Evolutionary conservation across 2,888 invertebrate species (phyloP).

Genomic region (Spodoptera exigua): DNA sequence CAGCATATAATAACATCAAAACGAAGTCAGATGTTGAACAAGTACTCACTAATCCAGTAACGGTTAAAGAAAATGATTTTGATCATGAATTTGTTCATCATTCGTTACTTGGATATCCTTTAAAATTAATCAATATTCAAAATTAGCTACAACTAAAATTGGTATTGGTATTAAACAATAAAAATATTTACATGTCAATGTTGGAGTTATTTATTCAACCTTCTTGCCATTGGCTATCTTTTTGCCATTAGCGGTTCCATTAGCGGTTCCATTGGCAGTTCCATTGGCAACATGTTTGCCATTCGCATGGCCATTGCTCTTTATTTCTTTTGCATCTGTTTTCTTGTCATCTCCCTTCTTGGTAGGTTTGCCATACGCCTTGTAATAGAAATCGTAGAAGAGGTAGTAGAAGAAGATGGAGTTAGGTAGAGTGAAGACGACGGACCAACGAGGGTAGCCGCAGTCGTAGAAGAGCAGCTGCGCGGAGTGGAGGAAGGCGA

Average conservation of each 20-base stretch:
- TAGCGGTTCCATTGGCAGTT: constrained; percentile 37
- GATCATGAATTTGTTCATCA: constrained; percentile 34
- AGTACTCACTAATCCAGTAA: constrained; percentile 43
- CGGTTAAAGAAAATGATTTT: constrained; percentile 10
- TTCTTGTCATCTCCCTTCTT: constrained; percentile 62
- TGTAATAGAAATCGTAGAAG: constrained; percentile 97
- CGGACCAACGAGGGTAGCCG: constrained; percentile 95
- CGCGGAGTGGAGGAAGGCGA: constrained; percentile 95
- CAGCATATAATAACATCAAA: constrained; percentile 25
- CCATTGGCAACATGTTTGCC: constrained; percentile 47
- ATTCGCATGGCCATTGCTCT: constrained; percentile 62
- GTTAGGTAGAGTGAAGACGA: constrained; percentile 95
- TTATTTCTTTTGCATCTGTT: constrained; percentile 47
- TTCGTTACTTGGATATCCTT: constrained; percentile 26
- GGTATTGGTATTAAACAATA: constrained; percentile 51
- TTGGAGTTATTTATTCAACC: constrained; percentile 46
- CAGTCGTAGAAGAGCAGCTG: constrained; percentile 96
- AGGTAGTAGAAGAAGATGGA: constrained; percentile 97
- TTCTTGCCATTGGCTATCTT: constrained; percentile 51
- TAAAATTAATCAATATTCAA: constrained; percentile 54
- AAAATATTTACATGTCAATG: constrained; percentile 54
- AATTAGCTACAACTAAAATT: constrained; percentile 59
- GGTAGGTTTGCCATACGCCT: constrained; percentile 90
- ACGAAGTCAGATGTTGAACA: constrained; percentile 30
- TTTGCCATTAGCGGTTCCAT: constrained; percentile 49